A percentile compares a stretch with the other conserved stretches of the same genome.
Evolutionary conservation across 2,888 invertebrate species (phyloP).

Genomic region (Scaptomyza tumidula): DNA sequence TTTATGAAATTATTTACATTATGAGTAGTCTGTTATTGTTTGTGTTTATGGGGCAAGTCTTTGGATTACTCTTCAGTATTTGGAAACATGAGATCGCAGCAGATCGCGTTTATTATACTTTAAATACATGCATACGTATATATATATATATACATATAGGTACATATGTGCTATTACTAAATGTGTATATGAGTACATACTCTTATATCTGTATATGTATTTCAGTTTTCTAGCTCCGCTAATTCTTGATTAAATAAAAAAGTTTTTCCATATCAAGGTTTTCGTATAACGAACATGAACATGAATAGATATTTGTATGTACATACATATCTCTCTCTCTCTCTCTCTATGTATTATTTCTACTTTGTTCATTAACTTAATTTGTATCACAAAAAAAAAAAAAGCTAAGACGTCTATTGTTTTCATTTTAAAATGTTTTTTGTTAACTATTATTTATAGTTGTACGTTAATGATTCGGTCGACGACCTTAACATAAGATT

Average conservation of each 20-base stretch:
- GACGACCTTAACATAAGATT: no score
- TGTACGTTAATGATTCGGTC: neutral
- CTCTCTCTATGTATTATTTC: constrained; percentile 15
- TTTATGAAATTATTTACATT: constrained; percentile 16
- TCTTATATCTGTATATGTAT: constrained; percentile 10
- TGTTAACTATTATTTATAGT: neutral
- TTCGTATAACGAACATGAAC: constrained; percentile 12
- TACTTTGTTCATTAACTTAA: constrained; percentile 27
- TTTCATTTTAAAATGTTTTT: constrained; percentile 17
- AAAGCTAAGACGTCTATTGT: constrained; percentile 11
- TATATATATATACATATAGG: neutral
- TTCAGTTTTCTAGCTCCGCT: constrained; percentile 45
- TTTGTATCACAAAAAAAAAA: constrained; percentile 3
- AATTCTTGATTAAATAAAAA: constrained; percentile 53
- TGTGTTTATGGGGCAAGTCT: constrained; percentile 39
- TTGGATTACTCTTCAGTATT: constrained; percentile 24
- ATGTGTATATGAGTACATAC: no score
- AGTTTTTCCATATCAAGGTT: constrained; percentile 57
- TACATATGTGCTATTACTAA: no score
- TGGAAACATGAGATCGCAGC: constrained; percentile 28
- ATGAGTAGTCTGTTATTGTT: constrained; percentile 15
- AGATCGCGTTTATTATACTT: neutral
- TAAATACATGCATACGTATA: neutral
- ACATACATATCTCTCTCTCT: neutral
- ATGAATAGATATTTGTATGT: no score